Evolutionary conservation across 2,797 vertebrate species (phyloP).

Genomic region (Falco naumanni): DNA sequence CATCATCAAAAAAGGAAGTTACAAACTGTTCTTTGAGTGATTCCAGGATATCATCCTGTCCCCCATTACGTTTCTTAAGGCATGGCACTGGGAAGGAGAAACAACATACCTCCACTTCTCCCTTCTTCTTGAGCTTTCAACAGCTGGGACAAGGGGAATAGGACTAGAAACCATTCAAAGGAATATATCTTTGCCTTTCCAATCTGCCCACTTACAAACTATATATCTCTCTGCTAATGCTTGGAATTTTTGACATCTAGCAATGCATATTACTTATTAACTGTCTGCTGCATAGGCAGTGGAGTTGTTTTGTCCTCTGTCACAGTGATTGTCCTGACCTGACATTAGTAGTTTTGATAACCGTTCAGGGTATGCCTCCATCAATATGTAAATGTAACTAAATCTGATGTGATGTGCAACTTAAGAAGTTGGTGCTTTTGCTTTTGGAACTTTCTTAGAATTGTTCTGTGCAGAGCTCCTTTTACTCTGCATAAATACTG

Average conservation of each 20-base stretch:
- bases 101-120: neutral
- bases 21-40: neutral
- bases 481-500: neutral
- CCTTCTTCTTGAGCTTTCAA: neutral
- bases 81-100: neutral
- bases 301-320: neutral
- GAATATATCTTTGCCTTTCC: neutral
- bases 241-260: neutral
- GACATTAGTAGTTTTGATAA: neutral
- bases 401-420: neutral
- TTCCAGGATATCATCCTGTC: neutral
- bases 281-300: neutral
- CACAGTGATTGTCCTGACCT: neutral
- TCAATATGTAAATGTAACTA: neutral
- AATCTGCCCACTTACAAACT: neutral
- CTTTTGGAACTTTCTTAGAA: neutral
- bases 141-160: neutral
- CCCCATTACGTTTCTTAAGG: neutral
- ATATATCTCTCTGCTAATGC: neutral
- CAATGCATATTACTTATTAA: neutral
- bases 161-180: neutral
- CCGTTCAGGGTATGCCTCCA: neutral
- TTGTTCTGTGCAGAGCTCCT: neutral
- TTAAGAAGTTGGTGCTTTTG: neutral
- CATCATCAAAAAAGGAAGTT: neutral